Conservation (phyloP, 2,113 vertebrate genomes). For the Pseudonaja textilis region DNA sequence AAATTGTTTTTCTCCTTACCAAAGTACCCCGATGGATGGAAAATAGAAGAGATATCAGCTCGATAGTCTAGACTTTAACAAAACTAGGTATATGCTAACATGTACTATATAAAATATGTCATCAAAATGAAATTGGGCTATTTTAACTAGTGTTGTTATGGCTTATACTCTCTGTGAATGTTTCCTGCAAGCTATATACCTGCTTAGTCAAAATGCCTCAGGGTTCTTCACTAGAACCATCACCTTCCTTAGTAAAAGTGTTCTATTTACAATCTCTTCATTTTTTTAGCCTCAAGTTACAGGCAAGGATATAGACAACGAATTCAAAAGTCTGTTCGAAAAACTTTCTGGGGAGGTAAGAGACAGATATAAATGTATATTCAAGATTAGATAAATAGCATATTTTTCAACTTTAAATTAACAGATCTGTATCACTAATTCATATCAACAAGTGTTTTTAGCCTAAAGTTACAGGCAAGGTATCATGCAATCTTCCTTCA, state of each 20-base stretch:
- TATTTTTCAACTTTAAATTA: background rate
- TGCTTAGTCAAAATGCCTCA: background rate
- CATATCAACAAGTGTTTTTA: background rate
- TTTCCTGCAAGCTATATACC: background rate
- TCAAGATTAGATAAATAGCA: constrained; percentile 35
- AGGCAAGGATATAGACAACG: constrained; percentile 65
- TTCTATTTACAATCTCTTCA: constrained; percentile 19
- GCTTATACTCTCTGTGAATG: background rate
- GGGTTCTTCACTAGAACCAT: background rate
- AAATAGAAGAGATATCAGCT: background rate
- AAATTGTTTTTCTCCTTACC: background rate
- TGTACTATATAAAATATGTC: background rate
- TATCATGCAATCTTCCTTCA: constrained; percentile 2
- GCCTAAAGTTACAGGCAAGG: no score
- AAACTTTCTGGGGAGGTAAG: constrained; percentile 80
- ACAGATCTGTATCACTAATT: background rate
- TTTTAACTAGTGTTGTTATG: background rate
- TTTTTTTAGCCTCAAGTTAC: constrained; percentile 71
- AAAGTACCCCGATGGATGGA: background rate
- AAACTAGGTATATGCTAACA: background rate
- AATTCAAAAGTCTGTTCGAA: constrained; percentile 75
- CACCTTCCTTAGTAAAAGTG: constrained; percentile 21
- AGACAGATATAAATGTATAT: constrained; percentile 1
- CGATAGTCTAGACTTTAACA: background rate
- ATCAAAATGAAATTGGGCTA: background rate